Evolutionary conservation across 2,888 invertebrate genomes (phyloP), one percentile per base, ranked within the genome.

Genomic region (Drosophila eohydei): DNA sequence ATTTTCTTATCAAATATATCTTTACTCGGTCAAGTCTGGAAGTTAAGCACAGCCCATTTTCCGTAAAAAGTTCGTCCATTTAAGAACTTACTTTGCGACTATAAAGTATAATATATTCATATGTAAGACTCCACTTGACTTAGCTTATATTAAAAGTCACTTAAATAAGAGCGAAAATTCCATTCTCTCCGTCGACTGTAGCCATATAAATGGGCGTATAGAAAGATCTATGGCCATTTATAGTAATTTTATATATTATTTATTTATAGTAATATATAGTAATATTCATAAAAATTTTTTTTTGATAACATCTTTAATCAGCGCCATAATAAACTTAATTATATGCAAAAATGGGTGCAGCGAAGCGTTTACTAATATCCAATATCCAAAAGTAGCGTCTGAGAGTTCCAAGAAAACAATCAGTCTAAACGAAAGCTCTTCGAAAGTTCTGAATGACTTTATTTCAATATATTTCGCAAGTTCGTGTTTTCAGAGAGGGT

Each of bases 361-460:
- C 7, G 16, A 6, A 51, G 36, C 3, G 11, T 21, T 1, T 6
- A 57, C 26, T 40, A 32, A 1, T 11, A 40, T 40, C 4, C 1
- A 46, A 65, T 30, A 38, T 5, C 16, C 11, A 26, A 16, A 26
- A 51, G n/a, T 16, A 30, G 9, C 14, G 21, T 50, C 12, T n/a
- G 28, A 36, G 28, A 50, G 28, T 12, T 21, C 5, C 5, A 26
- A 14, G 30, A 50, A 30, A 40, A 7, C 28, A 36, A 41, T 14
- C 34, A n/a, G 9, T 26, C 5, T 32, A 26, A 7, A 26, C 5
- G 7, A 12, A 65, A 44, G 65, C 65, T 65, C 65, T 30, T 21
- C 11, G 9, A 26, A 16, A 43, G 34, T 32, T 52, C 14, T 5
- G 16, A 44, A 9, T 9, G 26, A 63, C n/a, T 26, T 61, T 44